Percentiles rank a stretch among this genome's conserved stretches.
Conservation (phyloP, 2,888 invertebrate genomes). For the Perithous albicinctus region DNA sequence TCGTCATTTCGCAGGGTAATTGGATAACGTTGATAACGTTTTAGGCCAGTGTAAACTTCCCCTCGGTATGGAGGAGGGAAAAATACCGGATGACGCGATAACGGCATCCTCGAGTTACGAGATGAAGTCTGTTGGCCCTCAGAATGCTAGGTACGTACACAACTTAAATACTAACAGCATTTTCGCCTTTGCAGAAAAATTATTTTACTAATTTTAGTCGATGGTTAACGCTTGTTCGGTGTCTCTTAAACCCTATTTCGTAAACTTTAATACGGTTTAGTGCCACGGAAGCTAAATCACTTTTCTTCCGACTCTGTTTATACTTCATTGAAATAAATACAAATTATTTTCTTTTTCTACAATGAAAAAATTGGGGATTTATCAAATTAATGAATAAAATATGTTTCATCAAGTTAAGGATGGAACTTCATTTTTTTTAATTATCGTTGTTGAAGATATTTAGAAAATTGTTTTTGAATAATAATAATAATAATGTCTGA, state of each 20-base stretch:
- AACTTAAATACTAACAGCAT: slow-evolving; percentile 4
- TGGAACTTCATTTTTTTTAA: too few species aligned
- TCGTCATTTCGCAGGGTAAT: slow-evolving; percentile 65
- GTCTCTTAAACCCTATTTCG: not conserved
- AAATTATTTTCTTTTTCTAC: too few species aligned
- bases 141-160: slow-evolving; percentile 92
- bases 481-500: too few species aligned
- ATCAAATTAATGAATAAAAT: too few species aligned
- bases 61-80: slow-evolving; percentile 95
- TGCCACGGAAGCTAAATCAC: not conserved
- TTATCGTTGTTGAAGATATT: too few species aligned
- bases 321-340: too few species aligned
- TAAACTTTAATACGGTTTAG: not conserved
- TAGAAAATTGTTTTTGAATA: too few species aligned
- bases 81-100: slow-evolving; percentile 93
- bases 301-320: too few species aligned
- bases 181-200: slow-evolving; percentile 10
- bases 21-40: slow-evolving; percentile 75
- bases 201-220: slow-evolving; percentile 14
- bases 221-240: not conserved
- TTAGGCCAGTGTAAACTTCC: slow-evolving; percentile 90
- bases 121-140: slow-evolving; percentile 94
- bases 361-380: too few species aligned
- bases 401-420: too few species aligned
- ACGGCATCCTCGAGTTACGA: slow-evolving; percentile 95